A percentile compares a stretch with the other conserved stretches of the same genome.
These are phyloP conservation scores for Hippopotamus amphibius DNA, from an alignment of 2,113 vertebrate genomes.

Conservation along the genomic window DNA sequence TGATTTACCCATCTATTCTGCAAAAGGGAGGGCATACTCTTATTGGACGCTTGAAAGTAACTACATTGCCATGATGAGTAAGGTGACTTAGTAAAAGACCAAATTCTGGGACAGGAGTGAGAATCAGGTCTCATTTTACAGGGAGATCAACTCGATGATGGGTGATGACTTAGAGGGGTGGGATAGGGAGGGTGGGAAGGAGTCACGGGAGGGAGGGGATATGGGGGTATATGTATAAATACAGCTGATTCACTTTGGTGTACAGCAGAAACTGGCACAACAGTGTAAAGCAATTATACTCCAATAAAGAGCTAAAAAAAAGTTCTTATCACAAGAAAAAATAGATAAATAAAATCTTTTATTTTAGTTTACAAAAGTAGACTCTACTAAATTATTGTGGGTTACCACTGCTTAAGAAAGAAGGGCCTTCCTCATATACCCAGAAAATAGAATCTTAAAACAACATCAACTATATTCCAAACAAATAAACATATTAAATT, in stretches of 20 bases:
- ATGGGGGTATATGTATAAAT: no score
- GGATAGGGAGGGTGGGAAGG: no score
- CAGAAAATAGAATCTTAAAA: neutral
- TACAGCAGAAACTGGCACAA: no score
- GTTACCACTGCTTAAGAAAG: neutral
- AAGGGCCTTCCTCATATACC: neutral
- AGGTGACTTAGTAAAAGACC: neutral
- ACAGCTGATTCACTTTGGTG: no score
- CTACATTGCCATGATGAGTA: neutral
- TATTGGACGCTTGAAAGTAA: neutral
- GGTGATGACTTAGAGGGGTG: no score
- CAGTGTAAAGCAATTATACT: no score
- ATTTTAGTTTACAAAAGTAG: neutral
- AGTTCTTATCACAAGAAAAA: no score
- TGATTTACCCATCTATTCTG: neutral
- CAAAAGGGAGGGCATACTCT: neutral
- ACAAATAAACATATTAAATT: neutral
- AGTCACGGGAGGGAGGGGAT: no score
- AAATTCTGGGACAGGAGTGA: neutral
- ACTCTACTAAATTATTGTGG: no score
- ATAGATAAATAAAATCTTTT: neutral
- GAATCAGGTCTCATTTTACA: neutral
- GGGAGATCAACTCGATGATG: no score
- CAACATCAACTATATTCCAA: neutral
- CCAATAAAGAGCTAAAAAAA: no score